These are phyloP conservation scores for Artibeus jamaicensis DNA, from an alignment of 2,797 vertebrate species.

Conservation along the genomic window DNA sequence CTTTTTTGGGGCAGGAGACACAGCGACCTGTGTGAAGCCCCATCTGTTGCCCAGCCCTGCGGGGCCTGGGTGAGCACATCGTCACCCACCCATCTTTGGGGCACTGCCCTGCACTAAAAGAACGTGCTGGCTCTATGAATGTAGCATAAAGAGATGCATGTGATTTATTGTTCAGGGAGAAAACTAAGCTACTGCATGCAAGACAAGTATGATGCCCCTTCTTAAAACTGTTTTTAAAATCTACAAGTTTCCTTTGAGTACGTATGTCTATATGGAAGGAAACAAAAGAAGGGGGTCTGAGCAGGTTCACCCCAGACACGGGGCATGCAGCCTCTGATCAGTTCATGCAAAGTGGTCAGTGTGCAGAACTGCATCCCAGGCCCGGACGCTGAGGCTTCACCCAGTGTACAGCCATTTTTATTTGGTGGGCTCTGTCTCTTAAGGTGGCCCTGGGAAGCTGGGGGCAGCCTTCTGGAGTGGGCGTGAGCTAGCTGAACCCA, in stretches of 20 bases:
- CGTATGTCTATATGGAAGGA: neutral
- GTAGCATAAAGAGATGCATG: neutral
- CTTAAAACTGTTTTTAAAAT: neutral
- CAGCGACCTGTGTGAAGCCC: neutral
- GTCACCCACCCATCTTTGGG: neutral
- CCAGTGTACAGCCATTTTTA: neutral
- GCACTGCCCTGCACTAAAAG: neutral
- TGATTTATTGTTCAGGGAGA: neutral
- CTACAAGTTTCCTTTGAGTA: neutral
- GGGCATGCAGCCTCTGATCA: neutral
- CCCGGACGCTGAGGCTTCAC: neutral
- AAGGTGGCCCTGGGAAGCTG: neutral
- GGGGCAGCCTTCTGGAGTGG: neutral
- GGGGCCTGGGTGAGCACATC: neutral
- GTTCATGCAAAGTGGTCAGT: neutral
- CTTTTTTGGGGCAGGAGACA: neutral
- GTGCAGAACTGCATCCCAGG: neutral
- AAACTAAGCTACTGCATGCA: neutral
- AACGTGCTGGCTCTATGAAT: neutral
- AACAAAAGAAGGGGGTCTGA: neutral
- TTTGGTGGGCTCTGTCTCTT: neutral
- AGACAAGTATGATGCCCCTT: neutral
- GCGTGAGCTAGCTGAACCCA: neutral
- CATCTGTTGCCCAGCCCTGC: neutral
- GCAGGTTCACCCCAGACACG: neutral